Base-by-base conservation (phyloP, 2,888 invertebrate genomes). In the Acrobeloides nanus region DNA sequence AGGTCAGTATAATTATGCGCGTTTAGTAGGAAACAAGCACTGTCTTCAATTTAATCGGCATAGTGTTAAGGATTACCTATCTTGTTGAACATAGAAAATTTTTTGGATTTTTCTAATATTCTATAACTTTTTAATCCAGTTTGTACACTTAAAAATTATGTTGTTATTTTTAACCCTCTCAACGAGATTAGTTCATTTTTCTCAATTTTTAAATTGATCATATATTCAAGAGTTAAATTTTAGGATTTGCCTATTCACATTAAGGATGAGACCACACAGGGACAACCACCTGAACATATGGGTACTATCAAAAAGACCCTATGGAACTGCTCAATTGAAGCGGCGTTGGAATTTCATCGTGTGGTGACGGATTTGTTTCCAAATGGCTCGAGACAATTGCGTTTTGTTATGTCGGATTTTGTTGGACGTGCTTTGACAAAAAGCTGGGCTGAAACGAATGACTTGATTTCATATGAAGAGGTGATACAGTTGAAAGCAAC, bases 311-410 rank as follows among this genome's bases (percentile, higher is more conserved):
- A 84, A 54, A 95, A 95, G 76, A 86, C 88, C 0, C 75, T 95
- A 44, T 97, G 95, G 95, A 93, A 92, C 0, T 89, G 87, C 69
- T 86, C 87, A 59, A 87, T 93, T 0, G 95, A 95, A 79, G 85
- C 89, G 1, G 85, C 89, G 0, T 82, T 93, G 50, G 97, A 97
- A 76, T 95, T 93, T 74, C 89, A 90, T 66, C 82, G 95, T 21
- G 87, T 97, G 62, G 87, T 90, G 1, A 90, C 89, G 86, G 95
- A 97, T 76, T 79, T 95, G n/a, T 93, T 89, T 79, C 89, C 92
- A 0, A 54, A 58, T 18, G 53, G 55, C 3, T 32, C 48, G 24
- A 46, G 53, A 24, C 58, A 74, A 76, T 82, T 89, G 17, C 81
- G 87, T 49, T 86, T 89, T 75, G 83, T 89, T 44, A 84, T 87